Evolutionary conservation across 2,888 invertebrate species (phyloP), one percentile per base, ranked within the genome.

Genomic region (Cephus sareptanus): DNA sequence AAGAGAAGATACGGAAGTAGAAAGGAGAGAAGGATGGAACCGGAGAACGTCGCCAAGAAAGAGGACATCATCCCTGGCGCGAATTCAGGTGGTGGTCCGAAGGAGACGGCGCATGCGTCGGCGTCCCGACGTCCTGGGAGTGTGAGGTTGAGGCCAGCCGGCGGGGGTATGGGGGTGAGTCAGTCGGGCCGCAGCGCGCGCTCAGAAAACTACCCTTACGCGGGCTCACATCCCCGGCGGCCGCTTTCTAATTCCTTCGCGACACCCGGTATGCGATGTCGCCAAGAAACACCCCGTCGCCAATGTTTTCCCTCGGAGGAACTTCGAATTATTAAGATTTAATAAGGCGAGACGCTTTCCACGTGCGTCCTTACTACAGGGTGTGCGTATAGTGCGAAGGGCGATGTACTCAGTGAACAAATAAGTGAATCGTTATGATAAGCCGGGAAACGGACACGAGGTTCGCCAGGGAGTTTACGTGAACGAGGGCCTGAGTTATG

Each of bases 131-230:
- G 77, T 79, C 78, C 56, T 56, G 56, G 56, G 75, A 75, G 37
- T 30, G 77, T 79, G 79, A 79, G 79, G 83, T 79, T 77, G 73
- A 73, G 76, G 71, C 68, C n/a, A 56, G 37, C 71, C 78, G 81
- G 75, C 77, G 84, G 87, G 84, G 87, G 89, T 86, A 87, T 87
- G 88, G 89, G 90, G 90, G 90, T 89, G 89, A 91, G 89, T 91
- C 91, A 91, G 91, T 91, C 90, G 90, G 87, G 91, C 91, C 91
- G 90, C 89, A 88, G 90, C 91, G 91, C 91, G 91, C 91, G 91
- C 89, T 90, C 90, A 86, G 91, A 89, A 88, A 89, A 90, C 90
- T 91, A 88, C 90, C 89, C 87, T 88, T 87, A 88, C 89, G 87
- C 86, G 88, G 79, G 83, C 84, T 79, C 83, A 82, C 79, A 79